Base-by-base conservation (phyloP, 2,888 invertebrate genomes). In the Rhabditoides inermis region DNA sequence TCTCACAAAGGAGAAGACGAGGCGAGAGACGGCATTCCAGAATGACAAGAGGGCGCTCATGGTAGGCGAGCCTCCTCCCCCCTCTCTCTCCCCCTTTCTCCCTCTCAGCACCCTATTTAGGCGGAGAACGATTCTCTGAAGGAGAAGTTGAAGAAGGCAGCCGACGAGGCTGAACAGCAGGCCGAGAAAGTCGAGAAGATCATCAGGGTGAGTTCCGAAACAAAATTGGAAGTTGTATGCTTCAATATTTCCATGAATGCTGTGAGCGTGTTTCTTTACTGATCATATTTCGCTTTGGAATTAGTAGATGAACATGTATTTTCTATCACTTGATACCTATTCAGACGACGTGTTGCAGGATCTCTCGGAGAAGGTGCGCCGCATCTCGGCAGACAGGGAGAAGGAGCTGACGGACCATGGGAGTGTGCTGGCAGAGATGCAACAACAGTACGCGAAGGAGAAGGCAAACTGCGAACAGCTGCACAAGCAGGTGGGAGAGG, bases 1-100 rank as follows among this genome's bases (percentile, higher is more conserved):
- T 1, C 78, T 90, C 28, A 84, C 87, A 0, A 84, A 85, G 3
- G 88, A 89, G 76, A 90, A 89, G 73, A 84, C 86, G 1, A 83
- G 86, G 41, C 85, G 88, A 84, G 89, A 90, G 78, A 85, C 86
- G 47, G 86, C 84, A 40, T 88, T 87, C 76, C 85, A 87, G 40
- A 77, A 78, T n/a, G 81, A 82, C 53, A 78, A 79, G 55, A 80
- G 78, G 56, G 70, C 75, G 45, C 65, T 81, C 12, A 68, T 77
- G 67, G 69, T 69, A 20, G 4, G 79, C 77, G 52, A 47, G 45
- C 3, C 49, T 20, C 12, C 27, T n/a, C 45, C 23, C n/a, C 4
- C 35, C 36, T 50, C 51, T 32, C 32, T 32, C 32, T 32, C 32
- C 15, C 32, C 7, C 32, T 32, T 15, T 32, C 15, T 32, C 32